phyloP scores from a whole-genome alignment of 2,888 invertebrate genomes.

The Eristalinus aeneus region DNA sequence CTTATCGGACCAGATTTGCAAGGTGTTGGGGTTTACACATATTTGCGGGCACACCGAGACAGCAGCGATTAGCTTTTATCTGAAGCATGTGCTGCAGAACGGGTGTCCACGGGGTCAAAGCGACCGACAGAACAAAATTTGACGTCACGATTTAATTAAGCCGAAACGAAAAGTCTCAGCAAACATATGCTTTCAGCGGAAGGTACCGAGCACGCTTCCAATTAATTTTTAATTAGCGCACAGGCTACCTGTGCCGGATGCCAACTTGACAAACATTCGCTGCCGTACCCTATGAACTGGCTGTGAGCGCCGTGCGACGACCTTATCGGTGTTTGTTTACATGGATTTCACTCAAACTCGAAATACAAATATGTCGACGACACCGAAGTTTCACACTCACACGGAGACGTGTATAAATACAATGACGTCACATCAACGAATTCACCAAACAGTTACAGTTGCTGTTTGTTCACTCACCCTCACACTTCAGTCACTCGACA shows the following conservation, averaged over 20 bases:
- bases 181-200: not conserved
- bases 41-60: not conserved
- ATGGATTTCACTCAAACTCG: not conserved
- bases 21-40: not conserved
- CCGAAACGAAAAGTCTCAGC: conserved; percentile 3
- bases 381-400: not conserved
- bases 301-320: not conserved
- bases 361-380: not conserved
- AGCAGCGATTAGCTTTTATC: not conserved
- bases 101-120: not conserved
- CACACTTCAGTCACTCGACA: not conserved
- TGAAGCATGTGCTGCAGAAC: not conserved
- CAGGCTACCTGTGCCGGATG: not conserved
- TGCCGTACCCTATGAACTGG: conserved; percentile 7
- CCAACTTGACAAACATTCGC: conserved; percentile 5
- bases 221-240: conserved; percentile 32
- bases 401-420: conserved; percentile 1
- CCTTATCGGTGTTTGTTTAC: conserved; percentile 27
- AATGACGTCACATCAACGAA: conserved; percentile 8
- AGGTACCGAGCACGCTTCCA: not conserved
- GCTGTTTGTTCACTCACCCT: conserved; percentile 1
- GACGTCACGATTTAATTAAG: conserved; percentile 20
- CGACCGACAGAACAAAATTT: not conserved
- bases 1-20: conserved; percentile 1
- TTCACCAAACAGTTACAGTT: not conserved